Conservation (phyloP, 2,888 invertebrate genomes). For the Gasteruption jaculator region DNA sequence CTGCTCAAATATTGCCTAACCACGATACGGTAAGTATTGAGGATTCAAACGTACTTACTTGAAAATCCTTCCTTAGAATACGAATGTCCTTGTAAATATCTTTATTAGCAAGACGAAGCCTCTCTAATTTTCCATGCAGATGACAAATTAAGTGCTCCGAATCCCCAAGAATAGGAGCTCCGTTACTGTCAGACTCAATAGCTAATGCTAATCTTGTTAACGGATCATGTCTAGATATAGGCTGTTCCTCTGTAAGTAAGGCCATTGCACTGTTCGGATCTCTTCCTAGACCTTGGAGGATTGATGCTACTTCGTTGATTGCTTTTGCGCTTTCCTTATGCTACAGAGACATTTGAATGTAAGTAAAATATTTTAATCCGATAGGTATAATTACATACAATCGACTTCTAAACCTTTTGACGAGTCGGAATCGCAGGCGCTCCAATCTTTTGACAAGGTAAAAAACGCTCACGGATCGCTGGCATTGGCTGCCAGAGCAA, state of each 20-base stretch:
- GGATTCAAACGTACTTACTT: constrained; percentile 32
- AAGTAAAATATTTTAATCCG: too few relatives aligned
- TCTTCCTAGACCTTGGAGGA: constrained; percentile 28
- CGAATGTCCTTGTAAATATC: constrained; percentile 36
- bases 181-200: constrained; percentile 34
- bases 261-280: constrained; percentile 24
- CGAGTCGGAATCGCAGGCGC: too few relatives aligned
- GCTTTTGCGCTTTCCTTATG: constrained; percentile 13
- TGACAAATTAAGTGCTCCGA: constrained; percentile 28
- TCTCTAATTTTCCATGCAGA: constrained; percentile 36
- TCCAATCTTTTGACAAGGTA: too few relatives aligned
- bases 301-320: constrained; percentile 32
- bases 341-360: not conserved
- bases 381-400: too few relatives aligned
- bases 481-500: too few relatives aligned
- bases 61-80: constrained; percentile 35
- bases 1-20: too few relatives aligned
- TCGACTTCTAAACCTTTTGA: too few relatives aligned
- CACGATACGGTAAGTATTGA: too few relatives aligned
- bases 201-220: constrained; percentile 38
- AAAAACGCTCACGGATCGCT: too few relatives aligned
- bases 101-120: constrained; percentile 32
- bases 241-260: constrained; percentile 31
- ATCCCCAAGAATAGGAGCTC: constrained; percentile 16
- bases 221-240: constrained; percentile 33